Conservation (phyloP, 1,140 invertebrate species). For the Bombus superbus region DNA sequence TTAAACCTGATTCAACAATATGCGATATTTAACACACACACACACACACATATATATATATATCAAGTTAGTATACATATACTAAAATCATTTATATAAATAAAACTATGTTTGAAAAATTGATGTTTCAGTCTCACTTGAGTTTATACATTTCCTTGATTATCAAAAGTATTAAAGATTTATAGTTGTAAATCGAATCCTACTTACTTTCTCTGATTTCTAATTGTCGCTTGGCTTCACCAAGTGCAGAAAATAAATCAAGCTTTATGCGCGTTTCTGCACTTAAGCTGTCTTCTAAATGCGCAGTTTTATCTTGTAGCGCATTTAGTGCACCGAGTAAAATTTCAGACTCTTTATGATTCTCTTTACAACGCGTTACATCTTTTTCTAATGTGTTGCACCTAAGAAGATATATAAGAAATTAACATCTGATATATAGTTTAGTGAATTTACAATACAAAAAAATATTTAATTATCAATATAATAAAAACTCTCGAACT, state of each 20-base stretch:
- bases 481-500: background rate
- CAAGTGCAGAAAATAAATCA: constrained; percentile 97
- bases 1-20: constrained; percentile 84
- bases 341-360: constrained; percentile 90
- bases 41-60: background rate
- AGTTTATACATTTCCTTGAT: background rate
- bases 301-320: constrained; percentile 94
- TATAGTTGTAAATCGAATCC: background rate
- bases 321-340: constrained; percentile 90
- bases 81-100: background rate
- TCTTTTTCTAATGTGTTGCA: constrained; percentile 78
- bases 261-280: constrained; percentile 98
- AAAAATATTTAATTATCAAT: constrained; percentile 6
- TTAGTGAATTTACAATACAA: background rate
- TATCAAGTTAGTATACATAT: background rate
- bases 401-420: constrained; percentile 38
- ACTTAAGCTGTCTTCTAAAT: constrained; percentile 95
- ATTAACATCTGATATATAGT: background rate
- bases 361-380: constrained; percentile 85
- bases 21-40: background rate
- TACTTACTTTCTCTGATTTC: constrained; percentile 95
- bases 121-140: too few relatives aligned
- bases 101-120: background rate
- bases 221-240: constrained; percentile 96
- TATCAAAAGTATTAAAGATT: background rate